Evolutionary conservation across 23 tunicate species (phyloP), one percentile per base, ranked within the genome.

Genomic region (Trididemnum miniatum): DNA sequence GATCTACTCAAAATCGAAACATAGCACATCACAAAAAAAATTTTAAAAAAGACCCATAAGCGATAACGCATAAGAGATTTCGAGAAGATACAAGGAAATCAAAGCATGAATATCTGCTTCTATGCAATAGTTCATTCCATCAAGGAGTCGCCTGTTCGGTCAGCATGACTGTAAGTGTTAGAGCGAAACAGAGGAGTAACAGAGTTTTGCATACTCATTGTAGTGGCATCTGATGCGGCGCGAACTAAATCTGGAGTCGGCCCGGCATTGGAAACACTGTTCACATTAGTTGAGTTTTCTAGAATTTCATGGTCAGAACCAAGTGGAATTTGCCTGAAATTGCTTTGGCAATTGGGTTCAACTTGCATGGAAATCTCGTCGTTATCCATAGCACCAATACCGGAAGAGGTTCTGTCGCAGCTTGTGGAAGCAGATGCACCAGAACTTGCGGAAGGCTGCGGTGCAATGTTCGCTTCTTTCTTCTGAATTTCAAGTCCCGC

Each of bases 401-500:
- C 80, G 5, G 80, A 22, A 40, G 2, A 12, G 2, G 59, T 15
- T 18, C 9, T 7, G 5, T 28, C 34, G 59, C 2, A 5, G 9
- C 26, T 37, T 25, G 54, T 44, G 54, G 9, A 7, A 44, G 54
- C 9, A 44, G 12, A 7, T 5, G 75, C 38, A 22, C n/a, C 75
- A 5, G 75, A 67, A 31, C 37, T 24, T 37, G 38, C n/a, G n/a
- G 75, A 67, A 9, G 75, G 75, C 75, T 67, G 75, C 15, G 38
- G 38, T 5, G 75, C 75, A 62, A 62, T n/a, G 26, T 22, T 62
- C 2, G 22, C n/a, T 4, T 25, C 67, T 15, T 26, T 20, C 5
- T 5, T 4, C 7, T 67, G 7, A 1, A 50, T 50, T 5, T 80
- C 62, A 60, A 90, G 38, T 0, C 96, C 96, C 5, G 96, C 96